These are phyloP conservation scores for Phortica variegata DNA, from an alignment of 1,140 invertebrate species.

Conservation along the genomic window DNA sequence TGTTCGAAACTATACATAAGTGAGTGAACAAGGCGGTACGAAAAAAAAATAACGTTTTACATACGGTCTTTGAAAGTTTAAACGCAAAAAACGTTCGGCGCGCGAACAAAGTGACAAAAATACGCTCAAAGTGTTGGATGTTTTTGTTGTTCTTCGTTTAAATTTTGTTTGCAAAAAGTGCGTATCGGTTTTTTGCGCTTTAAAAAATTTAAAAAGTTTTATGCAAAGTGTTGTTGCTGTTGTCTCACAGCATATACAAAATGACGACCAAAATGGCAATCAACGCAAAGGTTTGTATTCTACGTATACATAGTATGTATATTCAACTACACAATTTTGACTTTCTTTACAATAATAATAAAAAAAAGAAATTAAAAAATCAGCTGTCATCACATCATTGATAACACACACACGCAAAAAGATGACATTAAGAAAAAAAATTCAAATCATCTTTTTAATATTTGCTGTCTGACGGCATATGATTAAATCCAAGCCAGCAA, in stretches of 20 bases:
- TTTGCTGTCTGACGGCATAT: neutral
- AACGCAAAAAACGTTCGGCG: neutral
- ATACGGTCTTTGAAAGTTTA: too few species aligned
- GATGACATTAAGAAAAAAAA: constrained; percentile 8
- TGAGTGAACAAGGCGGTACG: too few species aligned
- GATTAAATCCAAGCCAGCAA: neutral
- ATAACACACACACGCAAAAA: too few species aligned
- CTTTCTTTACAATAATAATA: neutral
- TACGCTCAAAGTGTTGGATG: constrained; percentile 2
- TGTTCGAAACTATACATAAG: too few species aligned
- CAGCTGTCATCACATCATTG: too few species aligned
- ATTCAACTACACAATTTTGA: constrained; percentile 8
- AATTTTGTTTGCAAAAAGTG: constrained; percentile 12
- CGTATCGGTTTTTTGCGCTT: neutral
- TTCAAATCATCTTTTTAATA: neutral
- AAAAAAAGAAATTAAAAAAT: constrained; percentile 2
- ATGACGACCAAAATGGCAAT: constrained; percentile 54
- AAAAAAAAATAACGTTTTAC: too few species aligned
- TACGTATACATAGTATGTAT: too few species aligned
- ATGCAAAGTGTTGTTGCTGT: constrained; percentile 4
- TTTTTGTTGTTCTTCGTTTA: constrained; percentile 8
- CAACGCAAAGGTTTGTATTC: constrained; percentile 45
- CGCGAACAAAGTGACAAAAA: neutral
- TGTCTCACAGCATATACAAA: constrained; percentile 7
- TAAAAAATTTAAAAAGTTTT: neutral